phyloP scores from a whole-genome alignment of 2,113 vertebrate species.

The Cepphus grylle region DNA sequence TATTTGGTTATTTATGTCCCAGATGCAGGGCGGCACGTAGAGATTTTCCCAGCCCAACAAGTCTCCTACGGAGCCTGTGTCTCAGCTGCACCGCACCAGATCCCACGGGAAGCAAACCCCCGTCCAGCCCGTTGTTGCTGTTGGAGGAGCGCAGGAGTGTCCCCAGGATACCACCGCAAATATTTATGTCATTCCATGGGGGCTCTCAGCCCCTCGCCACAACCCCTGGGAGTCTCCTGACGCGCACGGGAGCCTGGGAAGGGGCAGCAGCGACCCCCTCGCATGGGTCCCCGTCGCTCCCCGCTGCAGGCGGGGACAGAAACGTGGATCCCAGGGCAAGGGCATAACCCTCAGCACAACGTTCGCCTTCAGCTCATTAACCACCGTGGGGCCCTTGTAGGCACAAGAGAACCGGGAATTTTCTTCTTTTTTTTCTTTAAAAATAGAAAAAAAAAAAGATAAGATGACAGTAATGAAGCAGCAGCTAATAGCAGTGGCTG shows the following conservation, averaged over 20 bases:
- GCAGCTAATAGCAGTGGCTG: not conserved
- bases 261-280: not conserved
- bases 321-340: not conserved
- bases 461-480: not conserved
- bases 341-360: not conserved
- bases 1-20: not conserved
- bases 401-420: not conserved
- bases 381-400: accelerated
- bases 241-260: not conserved
- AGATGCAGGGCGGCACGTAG: not conserved
- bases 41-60: constrained; percentile 32
- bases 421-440: not conserved
- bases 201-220: not conserved
- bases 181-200: not conserved
- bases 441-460: not conserved
- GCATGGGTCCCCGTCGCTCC: not conserved
- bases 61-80: not conserved
- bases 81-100: not conserved
- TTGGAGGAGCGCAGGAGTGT: not conserved
- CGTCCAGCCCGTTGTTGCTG: not conserved
- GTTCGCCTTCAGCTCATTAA: not conserved
- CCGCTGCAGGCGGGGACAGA: not conserved
- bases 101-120: constrained; percentile 43
- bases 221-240: not conserved
- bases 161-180: not conserved